Evolutionary conservation across 2,113 vertebrate genomes (phyloP).

Genomic region (Tetraodon nigroviridis): DNA sequence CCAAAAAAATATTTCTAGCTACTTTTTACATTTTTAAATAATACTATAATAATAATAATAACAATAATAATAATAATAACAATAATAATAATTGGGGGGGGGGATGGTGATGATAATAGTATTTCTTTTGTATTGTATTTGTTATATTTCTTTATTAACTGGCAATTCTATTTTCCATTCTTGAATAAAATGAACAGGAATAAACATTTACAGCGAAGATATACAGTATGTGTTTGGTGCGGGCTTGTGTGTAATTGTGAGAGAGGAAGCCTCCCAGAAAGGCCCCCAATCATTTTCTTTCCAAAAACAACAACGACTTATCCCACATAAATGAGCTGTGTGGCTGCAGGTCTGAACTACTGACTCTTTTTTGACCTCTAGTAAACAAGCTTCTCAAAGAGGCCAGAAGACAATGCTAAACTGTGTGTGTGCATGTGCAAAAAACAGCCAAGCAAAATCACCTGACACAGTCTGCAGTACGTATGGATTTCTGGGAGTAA

Average conservation of each 20-base stretch:
- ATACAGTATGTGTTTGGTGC: slow-evolving; percentile 2
- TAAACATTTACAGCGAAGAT: too few relatives aligned
- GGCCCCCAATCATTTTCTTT: slow-evolving; percentile 46
- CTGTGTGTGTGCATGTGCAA: slow-evolving; percentile 23
- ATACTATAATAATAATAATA: too few relatives aligned
- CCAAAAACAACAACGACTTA: slow-evolving; percentile 48
- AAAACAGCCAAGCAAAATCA: not conserved
- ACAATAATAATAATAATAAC: too few relatives aligned
- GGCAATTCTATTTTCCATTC: too few relatives aligned
- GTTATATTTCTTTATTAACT: too few relatives aligned
- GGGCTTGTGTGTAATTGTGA: not conserved
- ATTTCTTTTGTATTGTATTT: too few relatives aligned
- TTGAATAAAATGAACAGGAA: too few relatives aligned
- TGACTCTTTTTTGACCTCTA: slow-evolving; percentile 50
- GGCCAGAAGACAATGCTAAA: slow-evolving; percentile 26
- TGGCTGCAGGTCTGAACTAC: slow-evolving; percentile 5
- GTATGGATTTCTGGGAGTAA: not conserved
- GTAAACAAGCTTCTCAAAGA: slow-evolving; percentile 25
- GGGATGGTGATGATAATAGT: too few relatives aligned
- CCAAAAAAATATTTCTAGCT: too few relatives aligned
- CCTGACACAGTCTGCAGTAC: too few relatives aligned
- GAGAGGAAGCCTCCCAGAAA: slow-evolving; percentile 46
- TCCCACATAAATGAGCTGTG: slow-evolving; percentile 38
- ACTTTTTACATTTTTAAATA: too few relatives aligned
- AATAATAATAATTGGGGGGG: too few relatives aligned